Percentiles rank a stretch among this genome's conserved stretches.
Conservation (phyloP, 2,113 vertebrate species). For the Diglossa brunneiventris region DNA sequence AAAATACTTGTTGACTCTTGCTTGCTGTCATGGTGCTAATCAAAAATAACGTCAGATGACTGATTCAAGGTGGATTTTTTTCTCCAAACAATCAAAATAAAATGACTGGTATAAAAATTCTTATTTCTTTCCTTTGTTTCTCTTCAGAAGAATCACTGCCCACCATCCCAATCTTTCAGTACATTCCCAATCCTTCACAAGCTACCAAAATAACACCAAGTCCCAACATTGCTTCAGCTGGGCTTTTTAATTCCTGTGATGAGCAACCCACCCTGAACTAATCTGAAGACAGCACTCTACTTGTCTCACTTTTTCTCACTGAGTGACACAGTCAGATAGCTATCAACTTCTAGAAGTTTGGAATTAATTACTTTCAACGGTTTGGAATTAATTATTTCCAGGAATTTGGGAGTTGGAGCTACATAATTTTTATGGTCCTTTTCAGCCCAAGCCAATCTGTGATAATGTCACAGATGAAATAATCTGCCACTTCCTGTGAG, state of each 20-base stretch:
- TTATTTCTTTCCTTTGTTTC: background rate
- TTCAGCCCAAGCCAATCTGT: background rate
- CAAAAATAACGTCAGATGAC: background rate
- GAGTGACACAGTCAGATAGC: background rate
- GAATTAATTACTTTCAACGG: background rate
- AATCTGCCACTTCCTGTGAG: background rate
- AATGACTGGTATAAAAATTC: background rate
- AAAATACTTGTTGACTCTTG: background rate
- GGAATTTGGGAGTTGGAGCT: background rate
- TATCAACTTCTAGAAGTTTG: background rate
- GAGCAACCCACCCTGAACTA: background rate
- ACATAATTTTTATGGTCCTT: background rate
- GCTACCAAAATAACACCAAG: background rate
- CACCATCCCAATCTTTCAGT: background rate
- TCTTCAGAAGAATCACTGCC: background rate
- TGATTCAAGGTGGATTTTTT: background rate
- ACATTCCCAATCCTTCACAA: background rate
- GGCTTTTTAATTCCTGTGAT: background rate
- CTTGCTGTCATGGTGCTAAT: background rate
- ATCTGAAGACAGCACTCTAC: background rate
- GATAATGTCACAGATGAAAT: background rate
- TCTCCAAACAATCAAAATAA: background rate
- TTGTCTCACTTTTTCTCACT: background rate
- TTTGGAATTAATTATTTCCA: background rate
- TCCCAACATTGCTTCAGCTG: background rate